Conservation (phyloP, 2,113 vertebrate genomes). For the Chiloscyllium plagiosum region DNA sequence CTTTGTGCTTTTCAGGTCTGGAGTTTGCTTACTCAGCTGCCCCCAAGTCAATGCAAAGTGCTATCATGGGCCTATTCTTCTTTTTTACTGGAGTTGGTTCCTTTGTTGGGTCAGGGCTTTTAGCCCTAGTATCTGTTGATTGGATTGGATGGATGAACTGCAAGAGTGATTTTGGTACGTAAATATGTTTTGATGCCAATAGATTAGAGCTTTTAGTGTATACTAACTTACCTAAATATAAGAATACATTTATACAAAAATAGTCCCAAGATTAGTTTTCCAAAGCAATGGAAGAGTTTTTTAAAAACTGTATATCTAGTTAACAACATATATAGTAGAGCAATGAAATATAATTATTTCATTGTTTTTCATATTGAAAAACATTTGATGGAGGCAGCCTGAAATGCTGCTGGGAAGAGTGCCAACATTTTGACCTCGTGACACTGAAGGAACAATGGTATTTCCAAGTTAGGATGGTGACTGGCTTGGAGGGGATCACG, state of each 20-base stretch:
- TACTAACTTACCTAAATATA: neutral
- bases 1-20: conserved; percentile 61
- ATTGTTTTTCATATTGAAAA: neutral
- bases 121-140: conserved; percentile 78
- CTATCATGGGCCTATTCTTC: conserved; percentile 96
- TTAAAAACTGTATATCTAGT: neutral
- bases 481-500: too few relatives aligned
- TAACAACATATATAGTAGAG: neutral
- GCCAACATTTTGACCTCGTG: too few relatives aligned
- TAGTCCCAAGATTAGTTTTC: neutral
- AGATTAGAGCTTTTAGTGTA: neutral
- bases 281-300: neutral
- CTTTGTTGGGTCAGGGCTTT: conserved; percentile 84
- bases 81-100: conserved; percentile 96
- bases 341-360: neutral
- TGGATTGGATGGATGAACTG: conserved; percentile 93
- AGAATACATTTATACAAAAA: neutral
- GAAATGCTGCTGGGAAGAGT: too few relatives aligned
- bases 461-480: too few relatives aligned
- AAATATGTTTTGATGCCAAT: neutral
- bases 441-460: too few relatives aligned
- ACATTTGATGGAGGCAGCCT: too few relatives aligned
- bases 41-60: conserved; percentile 94
- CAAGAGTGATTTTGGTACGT: conserved; percentile 83
- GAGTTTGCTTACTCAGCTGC: conserved; percentile 96